Evolutionary conservation across 2,113 vertebrate genomes (phyloP), one percentile per base, ranked within the genome.

Genomic region (Alethe diademata): DNA sequence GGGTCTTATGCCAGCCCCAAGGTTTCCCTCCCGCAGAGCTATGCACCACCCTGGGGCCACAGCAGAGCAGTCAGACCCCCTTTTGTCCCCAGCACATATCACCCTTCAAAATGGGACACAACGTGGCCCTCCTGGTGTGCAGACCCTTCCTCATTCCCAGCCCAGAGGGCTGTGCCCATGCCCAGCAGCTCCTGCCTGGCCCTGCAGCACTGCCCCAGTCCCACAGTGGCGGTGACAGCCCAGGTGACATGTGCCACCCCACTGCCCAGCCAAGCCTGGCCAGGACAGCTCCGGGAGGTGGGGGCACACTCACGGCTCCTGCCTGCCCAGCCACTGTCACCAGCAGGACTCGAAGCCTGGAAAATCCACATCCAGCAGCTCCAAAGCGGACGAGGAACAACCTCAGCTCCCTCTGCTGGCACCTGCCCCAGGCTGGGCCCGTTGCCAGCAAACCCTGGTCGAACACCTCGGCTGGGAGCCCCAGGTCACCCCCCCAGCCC

Each of bases 321-420:
- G 0, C 42, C 43, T 26, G 73, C 12, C 45, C 2, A 4, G 64
- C 17, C 64, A 2, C 61, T 19, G 35, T 16, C 82, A 36, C 60
- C 86, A 72, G 45, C 87, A 60, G 29, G 31, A 65, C 84, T 60
- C 19, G 0, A 6, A 38, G 50, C 31, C 73, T 70, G 76, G 54
- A 78, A 78, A 58, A 82, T 51, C 65, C 65, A 25, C 29, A 1
- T 81, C 70, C 90, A 70, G 65, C 66, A 40, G 85, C 75, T 53
- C 33, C 2, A 19, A 58, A 78, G 54, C 3, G n/a, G 38, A 35
- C 0, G 3, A 91, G 57, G 84, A 95, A 45, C 87, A 81, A 58
- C 29, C 94, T 92, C 94, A 90, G 96, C 95, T 94, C 96, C 95
- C 95, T 91, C 95, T 97, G 90, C 93, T 91, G 96, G 96, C 93